Base-by-base conservation (phyloP, 2,888 invertebrate genomes). In the Apotomis betuletana region DNA sequence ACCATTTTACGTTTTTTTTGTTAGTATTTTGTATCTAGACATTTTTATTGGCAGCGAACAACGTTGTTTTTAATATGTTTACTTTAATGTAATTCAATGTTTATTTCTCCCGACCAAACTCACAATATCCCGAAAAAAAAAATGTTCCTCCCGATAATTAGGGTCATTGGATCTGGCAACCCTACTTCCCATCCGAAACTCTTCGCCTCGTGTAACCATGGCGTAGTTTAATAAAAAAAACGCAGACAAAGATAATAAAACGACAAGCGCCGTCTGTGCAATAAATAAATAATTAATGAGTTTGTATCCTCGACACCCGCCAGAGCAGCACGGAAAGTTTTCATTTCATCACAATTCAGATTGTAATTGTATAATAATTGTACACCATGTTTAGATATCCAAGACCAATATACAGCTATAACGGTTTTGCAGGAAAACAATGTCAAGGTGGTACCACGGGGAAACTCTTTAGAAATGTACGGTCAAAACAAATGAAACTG, bases 221-320 rank as follows among this genome's bases (percentile, higher is more conserved):
- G 27, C 27, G 27, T 27, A 27, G 27, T 27, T 27, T 27, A 27
- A 27, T 2, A 38, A n/a, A n/a, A 9, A 10, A n/a, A 61, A 5
- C 3, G 12, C 61, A 6, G 12, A 61, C 46, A 41, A 63, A 52
- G 76, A 75, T 80, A 77, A 69, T 74, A 73, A 74, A 78, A 76
- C 69, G 79, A 76, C 77, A 54, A 68, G 80, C 77, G 79, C 77
- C 75, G 79, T 77, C 49, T 78, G 77, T 76, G 77, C 69, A 65
- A 10, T 52, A 63, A 57, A 63, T 49, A 36, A 52, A 61, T 61
- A 68, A 46, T 57, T 52, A 27, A 46, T 41, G 5, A 49, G n/a
- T 51, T 27, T 44, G 46, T 54, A 52, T 10, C 68, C 69, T 54
- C n/a, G 55, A 60, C 51, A 52, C 70, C 46, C 74, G 73, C 74